Conservation (phyloP, 2,113 vertebrate species). For the Tychaedon coryphoeus region DNA sequence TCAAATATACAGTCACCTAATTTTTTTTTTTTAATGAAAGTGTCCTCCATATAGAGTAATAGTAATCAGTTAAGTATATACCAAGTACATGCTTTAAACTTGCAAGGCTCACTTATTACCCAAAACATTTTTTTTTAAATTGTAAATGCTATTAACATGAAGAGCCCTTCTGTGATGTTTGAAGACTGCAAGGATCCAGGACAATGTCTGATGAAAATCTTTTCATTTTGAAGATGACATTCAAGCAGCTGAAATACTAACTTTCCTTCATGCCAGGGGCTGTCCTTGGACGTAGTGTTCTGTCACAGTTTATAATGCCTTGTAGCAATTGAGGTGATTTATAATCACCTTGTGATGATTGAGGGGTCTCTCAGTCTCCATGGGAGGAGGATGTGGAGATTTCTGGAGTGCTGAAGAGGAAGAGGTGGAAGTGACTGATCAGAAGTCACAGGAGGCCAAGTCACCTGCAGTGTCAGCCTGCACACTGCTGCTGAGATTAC, state of each 20-base stretch:
- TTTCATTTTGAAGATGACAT: background rate
- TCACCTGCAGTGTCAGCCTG: fast-evolving
- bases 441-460: background rate
- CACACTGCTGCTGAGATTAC: background rate
- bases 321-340: background rate
- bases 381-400: fast-evolving
- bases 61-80: background rate
- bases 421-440: background rate
- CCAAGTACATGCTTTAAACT: background rate
- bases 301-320: background rate
- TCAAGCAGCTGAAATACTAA: background rate
- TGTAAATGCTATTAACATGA: background rate
- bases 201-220: background rate
- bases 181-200: background rate
- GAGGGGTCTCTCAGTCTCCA: background rate
- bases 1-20: background rate
- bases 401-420: background rate
- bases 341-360: background rate
- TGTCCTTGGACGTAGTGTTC: background rate
- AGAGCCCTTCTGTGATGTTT: background rate
- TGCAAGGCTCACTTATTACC: background rate
- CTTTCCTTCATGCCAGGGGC: background rate
- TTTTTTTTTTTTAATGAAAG: background rate
- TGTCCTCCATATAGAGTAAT: background rate
- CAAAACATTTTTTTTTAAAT: background rate